These are phyloP conservation scores for Fregata magnificens DNA, from an alignment of 2,113 vertebrate species.

Conservation along the genomic window DNA sequence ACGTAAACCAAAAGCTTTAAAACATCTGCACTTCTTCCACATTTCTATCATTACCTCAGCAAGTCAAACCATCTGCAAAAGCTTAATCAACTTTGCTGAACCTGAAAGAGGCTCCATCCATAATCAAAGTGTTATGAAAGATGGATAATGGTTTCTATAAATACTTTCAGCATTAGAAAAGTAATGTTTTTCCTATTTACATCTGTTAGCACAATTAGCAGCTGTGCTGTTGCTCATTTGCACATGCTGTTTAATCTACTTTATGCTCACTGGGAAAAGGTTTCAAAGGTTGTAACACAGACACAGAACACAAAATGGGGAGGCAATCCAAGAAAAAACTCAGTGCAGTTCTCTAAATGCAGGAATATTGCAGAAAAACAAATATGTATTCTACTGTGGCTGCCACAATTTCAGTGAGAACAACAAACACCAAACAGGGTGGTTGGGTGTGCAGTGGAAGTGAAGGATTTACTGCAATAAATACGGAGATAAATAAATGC, in stretches of 20 bases:
- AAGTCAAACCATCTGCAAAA: slow-evolving; percentile 27
- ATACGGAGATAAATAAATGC: background rate
- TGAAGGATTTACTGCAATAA: slow-evolving; percentile 8
- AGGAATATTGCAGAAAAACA: background rate
- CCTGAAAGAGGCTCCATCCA: background rate
- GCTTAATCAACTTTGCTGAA: background rate
- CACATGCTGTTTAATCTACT: background rate
- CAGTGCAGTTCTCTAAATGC: background rate
- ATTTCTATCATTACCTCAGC: background rate
- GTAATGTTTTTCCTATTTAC: background rate
- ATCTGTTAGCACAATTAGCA: slow-evolving; percentile 18
- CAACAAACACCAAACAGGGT: background rate
- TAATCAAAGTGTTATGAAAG: background rate
- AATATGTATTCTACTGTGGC: background rate
- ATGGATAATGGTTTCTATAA: slow-evolving; percentile 5
- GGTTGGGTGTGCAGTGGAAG: background rate
- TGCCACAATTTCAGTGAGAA: background rate
- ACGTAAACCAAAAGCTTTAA: background rate
- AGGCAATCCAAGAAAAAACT: background rate
- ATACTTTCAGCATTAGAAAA: slow-evolving; percentile 9
- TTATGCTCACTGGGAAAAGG: background rate
- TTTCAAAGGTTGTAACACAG: background rate
- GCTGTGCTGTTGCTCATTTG: slow-evolving; percentile 12
- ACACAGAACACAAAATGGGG: background rate
- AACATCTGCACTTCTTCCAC: background rate